A percentile compares a stretch with the other conserved stretches of the same genome.
phyloP scores from a whole-genome alignment of 2,797 vertebrate genomes.

The Artibeus lituratus region DNA sequence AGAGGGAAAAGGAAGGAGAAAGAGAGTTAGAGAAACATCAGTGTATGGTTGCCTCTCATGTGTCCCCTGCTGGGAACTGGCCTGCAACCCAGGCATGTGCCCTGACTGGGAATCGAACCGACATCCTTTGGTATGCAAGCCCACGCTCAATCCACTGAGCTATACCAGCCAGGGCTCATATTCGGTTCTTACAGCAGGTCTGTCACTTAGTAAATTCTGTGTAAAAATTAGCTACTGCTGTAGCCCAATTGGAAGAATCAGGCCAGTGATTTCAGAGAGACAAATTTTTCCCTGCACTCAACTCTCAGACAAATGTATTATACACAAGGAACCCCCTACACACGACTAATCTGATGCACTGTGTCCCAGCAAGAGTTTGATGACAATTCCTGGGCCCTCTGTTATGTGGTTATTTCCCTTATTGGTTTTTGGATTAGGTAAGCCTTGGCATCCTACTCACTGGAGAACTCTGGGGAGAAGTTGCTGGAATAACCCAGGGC shows the following conservation, averaged over 20 bases:
- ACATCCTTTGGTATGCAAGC: no score
- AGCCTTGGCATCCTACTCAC: neutral
- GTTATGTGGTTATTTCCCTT: neutral
- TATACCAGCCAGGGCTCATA: no score
- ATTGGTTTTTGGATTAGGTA: neutral
- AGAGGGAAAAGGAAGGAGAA: no score
- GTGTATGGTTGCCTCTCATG: no score
- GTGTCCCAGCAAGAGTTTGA: neutral
- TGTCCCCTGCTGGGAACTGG: no score
- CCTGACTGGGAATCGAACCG: no score
- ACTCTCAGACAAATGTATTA: neutral
- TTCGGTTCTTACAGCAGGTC: neutral
- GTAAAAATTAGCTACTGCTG: neutral
- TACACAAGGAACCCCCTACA: neutral
- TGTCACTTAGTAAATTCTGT: neutral
- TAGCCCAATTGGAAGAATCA: neutral
- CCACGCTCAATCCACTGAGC: no score
- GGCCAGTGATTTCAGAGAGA: neutral
- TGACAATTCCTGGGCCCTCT: neutral
- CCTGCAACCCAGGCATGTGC: no score
- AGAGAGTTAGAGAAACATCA: no score
- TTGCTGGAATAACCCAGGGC: neutral
- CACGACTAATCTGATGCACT: neutral
- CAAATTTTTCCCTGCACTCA: neutral
- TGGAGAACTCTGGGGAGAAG: neutral